Evolutionary conservation across 2,888 invertebrate genomes (phyloP).

Genomic region (Acrobasis repandana): DNA sequence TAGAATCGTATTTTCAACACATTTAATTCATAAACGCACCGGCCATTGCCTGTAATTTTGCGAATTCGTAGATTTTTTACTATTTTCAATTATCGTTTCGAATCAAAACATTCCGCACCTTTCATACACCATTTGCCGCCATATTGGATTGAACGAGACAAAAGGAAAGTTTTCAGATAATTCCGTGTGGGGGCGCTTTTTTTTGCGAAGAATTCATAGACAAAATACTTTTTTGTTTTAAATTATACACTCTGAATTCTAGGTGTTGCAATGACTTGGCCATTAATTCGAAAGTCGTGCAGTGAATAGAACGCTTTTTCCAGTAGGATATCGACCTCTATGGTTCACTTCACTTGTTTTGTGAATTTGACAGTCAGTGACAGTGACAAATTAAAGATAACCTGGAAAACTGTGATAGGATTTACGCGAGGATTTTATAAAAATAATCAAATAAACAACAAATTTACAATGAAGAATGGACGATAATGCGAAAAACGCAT

Average conservation of each 20-base stretch:
- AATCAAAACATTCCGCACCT: conserved; percentile 81
- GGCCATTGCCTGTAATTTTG: conserved; percentile 60
- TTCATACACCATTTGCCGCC: conserved; percentile 79
- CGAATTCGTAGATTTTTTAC: conserved; percentile 51
- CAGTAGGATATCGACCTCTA: too few species aligned
- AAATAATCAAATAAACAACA: conserved; percentile 53
- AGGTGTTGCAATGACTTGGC: not conserved
- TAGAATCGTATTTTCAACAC: conserved; percentile 52
- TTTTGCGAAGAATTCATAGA: not conserved
- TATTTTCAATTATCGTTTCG: conserved; percentile 66
- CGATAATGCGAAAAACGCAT: conserved; percentile 73
- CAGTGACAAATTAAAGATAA: conserved; percentile 46
- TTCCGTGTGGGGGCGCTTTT: conserved; percentile 52
- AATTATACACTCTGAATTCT: not conserved
- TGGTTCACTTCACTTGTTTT: not conserved
- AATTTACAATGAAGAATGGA: conserved; percentile 79
- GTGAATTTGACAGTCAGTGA: conserved; percentile 22
- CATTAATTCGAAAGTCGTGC: not conserved
- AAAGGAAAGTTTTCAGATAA: conserved; percentile 54
- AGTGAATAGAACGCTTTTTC: too few species aligned
- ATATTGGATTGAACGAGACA: conserved; percentile 80
- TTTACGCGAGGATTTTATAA: conserved; percentile 49
- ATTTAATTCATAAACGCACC: conserved; percentile 53
- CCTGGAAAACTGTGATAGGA: conserved; percentile 40
- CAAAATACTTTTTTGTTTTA: not conserved